These are phyloP conservation scores for Zygogramma bicolorata DNA, from an alignment of 2,888 invertebrate species.

Conservation along the genomic window DNA sequence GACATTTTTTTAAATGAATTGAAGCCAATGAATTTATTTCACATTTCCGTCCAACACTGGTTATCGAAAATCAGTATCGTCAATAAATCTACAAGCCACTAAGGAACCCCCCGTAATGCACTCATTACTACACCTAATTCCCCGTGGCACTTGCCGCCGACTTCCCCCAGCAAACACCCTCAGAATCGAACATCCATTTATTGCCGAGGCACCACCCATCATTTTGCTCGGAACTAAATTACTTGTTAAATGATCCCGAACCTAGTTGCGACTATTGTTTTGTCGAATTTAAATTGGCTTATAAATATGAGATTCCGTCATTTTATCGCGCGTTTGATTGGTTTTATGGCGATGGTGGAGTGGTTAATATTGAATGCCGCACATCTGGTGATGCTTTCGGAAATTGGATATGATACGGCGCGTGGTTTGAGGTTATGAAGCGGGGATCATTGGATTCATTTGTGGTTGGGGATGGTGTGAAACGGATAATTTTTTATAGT, in stretches of 20 bases:
- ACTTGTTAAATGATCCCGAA: constrained; percentile 58
- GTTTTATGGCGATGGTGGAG: constrained; percentile 42
- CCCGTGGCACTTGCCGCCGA: constrained; percentile 21
- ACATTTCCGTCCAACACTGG: background rate
- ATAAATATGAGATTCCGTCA: constrained; percentile 59
- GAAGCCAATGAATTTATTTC: too few species aligned
- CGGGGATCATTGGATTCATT: background rate
- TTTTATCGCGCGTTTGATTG: constrained; percentile 49
- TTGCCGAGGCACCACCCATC: constrained; percentile 48
- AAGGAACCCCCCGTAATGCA: background rate
- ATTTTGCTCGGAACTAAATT: constrained; percentile 58
- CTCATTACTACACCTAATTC: background rate
- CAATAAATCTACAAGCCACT: background rate
- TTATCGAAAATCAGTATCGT: background rate
- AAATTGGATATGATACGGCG: constrained; percentile 6
- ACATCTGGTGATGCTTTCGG: constrained; percentile 31
- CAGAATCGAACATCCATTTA: too few species aligned
- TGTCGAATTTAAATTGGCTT: constrained; percentile 60
- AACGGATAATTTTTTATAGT: too few species aligned
- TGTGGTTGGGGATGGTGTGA: background rate
- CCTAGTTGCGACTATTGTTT: constrained; percentile 58
- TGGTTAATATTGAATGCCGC: constrained; percentile 36
- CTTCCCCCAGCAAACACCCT: constrained; percentile 22
- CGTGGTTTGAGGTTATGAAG: background rate
- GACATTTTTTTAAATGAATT: too few species aligned